Percentiles rank a stretch among this genome's conserved stretches.
phyloP scores from a whole-genome alignment of 2,797 vertebrate species.

The Masticophis lateralis region DNA sequence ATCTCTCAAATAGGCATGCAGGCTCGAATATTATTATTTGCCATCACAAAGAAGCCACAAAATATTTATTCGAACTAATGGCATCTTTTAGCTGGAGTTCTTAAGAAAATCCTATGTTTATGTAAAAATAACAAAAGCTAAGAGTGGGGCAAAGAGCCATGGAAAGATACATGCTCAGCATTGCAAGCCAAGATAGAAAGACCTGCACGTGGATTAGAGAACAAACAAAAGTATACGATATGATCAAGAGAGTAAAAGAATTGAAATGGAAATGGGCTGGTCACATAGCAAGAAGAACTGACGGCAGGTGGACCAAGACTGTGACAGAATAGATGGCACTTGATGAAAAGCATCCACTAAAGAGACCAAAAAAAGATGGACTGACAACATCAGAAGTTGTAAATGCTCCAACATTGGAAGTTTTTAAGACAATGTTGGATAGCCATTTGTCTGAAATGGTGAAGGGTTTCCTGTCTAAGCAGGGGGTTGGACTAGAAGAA shows the following conservation, averaged over 20 bases:
- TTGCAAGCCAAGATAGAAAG: neutral
- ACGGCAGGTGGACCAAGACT: neutral
- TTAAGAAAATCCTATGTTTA: neutral
- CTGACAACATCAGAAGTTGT: neutral
- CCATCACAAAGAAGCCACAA: neutral
- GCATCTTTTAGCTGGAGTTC: neutral
- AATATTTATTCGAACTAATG: neutral
- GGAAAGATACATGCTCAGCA: neutral
- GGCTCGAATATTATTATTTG: constrained; percentile 17
- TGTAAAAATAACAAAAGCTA: neutral
- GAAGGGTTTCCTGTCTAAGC: too few relatives aligned
- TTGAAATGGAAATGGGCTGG: neutral
- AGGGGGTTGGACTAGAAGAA: too few relatives aligned
- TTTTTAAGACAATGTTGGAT: too few relatives aligned
- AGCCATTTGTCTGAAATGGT: too few relatives aligned
- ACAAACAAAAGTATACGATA: neutral
- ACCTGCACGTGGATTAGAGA: neutral
- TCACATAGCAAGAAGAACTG: neutral
- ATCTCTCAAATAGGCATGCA: constrained; percentile 22
- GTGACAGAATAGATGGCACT: neutral
- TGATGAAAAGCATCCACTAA: neutral
- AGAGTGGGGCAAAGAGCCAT: neutral
- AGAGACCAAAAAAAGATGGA: neutral
- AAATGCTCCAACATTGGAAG: too few relatives aligned
- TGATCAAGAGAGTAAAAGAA: neutral